Evolutionary conservation across 2,888 invertebrate species (phyloP).

Genomic region (Calameuta filiformis): DNA sequence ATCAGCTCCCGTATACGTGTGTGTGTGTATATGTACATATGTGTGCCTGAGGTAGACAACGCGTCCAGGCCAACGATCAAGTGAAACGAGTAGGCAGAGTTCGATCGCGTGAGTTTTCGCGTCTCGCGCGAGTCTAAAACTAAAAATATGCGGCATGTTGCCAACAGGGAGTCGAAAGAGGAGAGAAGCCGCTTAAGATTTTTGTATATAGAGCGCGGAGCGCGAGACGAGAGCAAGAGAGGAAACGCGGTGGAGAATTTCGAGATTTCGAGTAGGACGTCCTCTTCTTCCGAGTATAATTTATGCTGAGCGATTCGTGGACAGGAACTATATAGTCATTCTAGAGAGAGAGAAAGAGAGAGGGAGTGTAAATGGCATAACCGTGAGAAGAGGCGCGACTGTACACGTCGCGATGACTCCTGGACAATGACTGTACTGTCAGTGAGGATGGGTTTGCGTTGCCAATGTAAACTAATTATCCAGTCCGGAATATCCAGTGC

Average conservation of each 20-base stretch:
- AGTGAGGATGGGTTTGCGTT: background rate
- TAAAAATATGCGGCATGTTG: background rate
- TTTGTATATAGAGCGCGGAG: background rate
- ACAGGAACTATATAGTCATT: background rate
- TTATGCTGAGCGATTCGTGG: slow-evolving; percentile 51
- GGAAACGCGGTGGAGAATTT: background rate
- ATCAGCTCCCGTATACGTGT: no score
- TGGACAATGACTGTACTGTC: background rate
- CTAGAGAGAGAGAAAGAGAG: background rate
- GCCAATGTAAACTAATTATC: background rate
- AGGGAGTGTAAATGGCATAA: background rate
- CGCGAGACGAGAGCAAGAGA: background rate
- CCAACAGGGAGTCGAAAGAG: background rate
- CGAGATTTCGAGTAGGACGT: background rate
- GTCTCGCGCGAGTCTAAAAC: background rate
- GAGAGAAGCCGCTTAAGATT: background rate
- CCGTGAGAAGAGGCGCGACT: background rate
- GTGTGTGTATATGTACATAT: no score
- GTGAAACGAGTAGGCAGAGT: background rate
- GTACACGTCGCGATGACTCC: background rate
- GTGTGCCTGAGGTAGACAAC: background rate
- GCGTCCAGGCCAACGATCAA: background rate
- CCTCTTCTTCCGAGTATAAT: slow-evolving; percentile 35
- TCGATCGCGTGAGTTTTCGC: background rate
- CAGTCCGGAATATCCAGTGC: background rate